Evolutionary conservation across 2,113 vertebrate genomes (phyloP), one percentile per base, ranked within the genome.

Genomic region (Turdus rufiventris): DNA sequence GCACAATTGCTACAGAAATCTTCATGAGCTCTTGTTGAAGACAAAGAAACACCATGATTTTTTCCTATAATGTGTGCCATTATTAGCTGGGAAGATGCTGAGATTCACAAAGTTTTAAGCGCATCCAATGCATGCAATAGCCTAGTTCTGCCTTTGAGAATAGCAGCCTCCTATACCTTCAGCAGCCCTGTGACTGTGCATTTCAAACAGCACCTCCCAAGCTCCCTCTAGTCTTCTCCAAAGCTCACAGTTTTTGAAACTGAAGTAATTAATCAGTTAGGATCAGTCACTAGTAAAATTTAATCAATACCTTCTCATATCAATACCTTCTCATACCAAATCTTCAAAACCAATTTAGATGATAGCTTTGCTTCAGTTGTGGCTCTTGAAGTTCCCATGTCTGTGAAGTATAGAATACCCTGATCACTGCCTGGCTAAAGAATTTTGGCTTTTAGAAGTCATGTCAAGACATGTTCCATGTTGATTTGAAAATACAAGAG

Each of bases 391-490:
- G 51, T 71, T 72, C 31, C 34, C 18, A 24, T 25, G 17, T 1
- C 25, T 0, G 3, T 79, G 50, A 45, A 81, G 67, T 53, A 1
- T 12, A 4, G 26, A 66, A 5, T 47, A 9, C 18, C 14, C 17
- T 18, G 14, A 74, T 23, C 45, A 54, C 33, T 26, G 12, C 4
- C 23, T 38, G 43, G 5, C 5, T 75, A 51, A 71, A 70, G 33
- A 45, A 85, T 38, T 54, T 25, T 62, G 21, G 0, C 17, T 78
- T 74, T 72, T 13, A 68, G 10, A 36, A 85, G 20, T 47, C 8
- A 18, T 17, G 18, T 62, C 54, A n/a, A 53, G 16, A 29, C 4
- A 9, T 42, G 7, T 8, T 36, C 26, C 18, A 23, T 0, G 0
- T 31, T 66, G 14, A 38, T 65, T 82, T 56, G 72, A 76, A 85